phyloP scores from a whole-genome alignment of 2,888 invertebrate species.

The Limenitis camilla region DNA sequence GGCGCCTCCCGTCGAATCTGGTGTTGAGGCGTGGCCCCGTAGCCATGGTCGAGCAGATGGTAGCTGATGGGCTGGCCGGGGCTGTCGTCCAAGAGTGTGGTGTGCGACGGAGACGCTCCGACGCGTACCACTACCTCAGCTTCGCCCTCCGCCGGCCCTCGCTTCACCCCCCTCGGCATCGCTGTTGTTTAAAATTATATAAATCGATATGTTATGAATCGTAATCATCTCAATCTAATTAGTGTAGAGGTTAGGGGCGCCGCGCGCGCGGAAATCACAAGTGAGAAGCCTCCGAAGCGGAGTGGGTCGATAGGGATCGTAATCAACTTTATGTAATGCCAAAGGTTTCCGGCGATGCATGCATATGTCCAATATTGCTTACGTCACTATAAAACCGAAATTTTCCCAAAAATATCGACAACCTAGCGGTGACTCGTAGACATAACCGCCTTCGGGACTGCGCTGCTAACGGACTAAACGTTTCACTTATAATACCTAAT shows the following conservation, averaged over 20 bases:
- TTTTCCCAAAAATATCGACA: conserved; percentile 61
- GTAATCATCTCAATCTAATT: conserved; percentile 64
- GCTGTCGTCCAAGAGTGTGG: conserved; percentile 67
- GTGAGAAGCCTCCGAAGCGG: conserved; percentile 61
- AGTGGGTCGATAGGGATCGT: conserved; percentile 63
- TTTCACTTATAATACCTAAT: conserved; percentile 41
- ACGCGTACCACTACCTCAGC: conserved; percentile 67
- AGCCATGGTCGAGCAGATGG: conserved; percentile 89
- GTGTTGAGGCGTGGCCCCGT: conserved; percentile 86
- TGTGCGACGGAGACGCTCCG: conserved; percentile 72
- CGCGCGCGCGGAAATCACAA: conserved; percentile 69
- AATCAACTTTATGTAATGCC: conserved; percentile 40
- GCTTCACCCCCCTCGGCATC: conserved; percentile 78
- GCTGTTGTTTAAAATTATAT: conserved; percentile 42
- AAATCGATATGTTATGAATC: conserved; percentile 27
- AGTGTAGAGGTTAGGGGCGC: conserved; percentile 71
- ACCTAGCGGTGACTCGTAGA: conserved; percentile 54
- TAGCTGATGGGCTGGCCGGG: conserved; percentile 77
- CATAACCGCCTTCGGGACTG: conserved; percentile 48
- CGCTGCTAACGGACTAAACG: conserved; percentile 37
- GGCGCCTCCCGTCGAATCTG: conserved; percentile 76
- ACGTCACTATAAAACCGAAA: conserved; percentile 64
- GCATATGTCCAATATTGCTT: conserved; percentile 55
- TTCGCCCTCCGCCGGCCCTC: conserved; percentile 72
- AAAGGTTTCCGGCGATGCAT: conserved; percentile 38